Percentiles rank a stretch among this genome's conserved stretches.
Evolutionary conservation across 2,888 invertebrate genomes (phyloP).

Genomic region (Phrixothrix hirtus): DNA sequence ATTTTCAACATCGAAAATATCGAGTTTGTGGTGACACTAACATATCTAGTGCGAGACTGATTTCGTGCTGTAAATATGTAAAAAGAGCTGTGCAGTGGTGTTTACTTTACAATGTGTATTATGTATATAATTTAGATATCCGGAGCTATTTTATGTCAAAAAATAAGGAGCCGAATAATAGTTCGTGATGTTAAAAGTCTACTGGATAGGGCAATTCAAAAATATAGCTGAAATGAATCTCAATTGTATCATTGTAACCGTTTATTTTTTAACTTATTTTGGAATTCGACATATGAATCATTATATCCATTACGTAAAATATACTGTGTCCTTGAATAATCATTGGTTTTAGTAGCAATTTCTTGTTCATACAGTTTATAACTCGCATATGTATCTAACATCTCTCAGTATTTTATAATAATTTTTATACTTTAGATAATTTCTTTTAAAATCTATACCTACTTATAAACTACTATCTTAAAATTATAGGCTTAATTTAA

Average conservation of each 20-base stretch:
- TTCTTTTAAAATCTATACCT: too few species aligned
- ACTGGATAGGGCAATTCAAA: conserved; percentile 22
- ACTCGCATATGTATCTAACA: too few species aligned
- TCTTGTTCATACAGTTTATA: too few species aligned
- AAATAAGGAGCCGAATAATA: conserved; percentile 26
- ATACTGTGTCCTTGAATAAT: too few species aligned
- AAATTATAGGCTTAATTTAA: too few species aligned
- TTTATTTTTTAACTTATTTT: conserved; percentile 29
- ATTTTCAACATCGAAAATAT: conserved; percentile 27
- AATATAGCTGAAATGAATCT: conserved; percentile 24
- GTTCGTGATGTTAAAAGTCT: conserved; percentile 31
- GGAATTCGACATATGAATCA: conserved; percentile 38
- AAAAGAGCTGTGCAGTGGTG: conserved; percentile 35
- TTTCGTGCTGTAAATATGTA: conserved; percentile 44
- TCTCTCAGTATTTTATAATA: too few species aligned
- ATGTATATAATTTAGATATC: conserved; percentile 27
- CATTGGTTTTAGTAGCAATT: too few species aligned
- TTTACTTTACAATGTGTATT: conserved; percentile 27
- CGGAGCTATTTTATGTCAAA: conserved; percentile 26
- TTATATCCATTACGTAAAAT: too few species aligned
- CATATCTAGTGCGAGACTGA: conserved; percentile 48
- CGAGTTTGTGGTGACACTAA: conserved; percentile 34
- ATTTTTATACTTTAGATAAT: too few species aligned
- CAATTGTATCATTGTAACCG: conserved; percentile 16
- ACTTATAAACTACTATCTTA: too few species aligned